Percentiles rank a stretch among this genome's conserved stretches.
phyloP scores from a whole-genome alignment of 2,888 invertebrate species.

The Charanyca ferruginea region DNA sequence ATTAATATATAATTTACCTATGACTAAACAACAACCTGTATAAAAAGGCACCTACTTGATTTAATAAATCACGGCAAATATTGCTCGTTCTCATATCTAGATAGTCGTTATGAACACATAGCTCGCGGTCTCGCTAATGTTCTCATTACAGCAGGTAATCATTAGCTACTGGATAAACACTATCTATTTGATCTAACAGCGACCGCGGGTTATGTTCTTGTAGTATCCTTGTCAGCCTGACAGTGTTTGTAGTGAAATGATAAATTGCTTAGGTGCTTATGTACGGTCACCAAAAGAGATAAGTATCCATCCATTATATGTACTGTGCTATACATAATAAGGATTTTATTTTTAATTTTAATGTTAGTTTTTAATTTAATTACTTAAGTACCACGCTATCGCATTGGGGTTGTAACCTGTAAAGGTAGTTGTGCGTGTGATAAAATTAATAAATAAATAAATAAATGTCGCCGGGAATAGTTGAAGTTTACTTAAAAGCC shows the following conservation, averaged over 20 bases:
- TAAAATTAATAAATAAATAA: too few species aligned
- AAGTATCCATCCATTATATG: too few species aligned
- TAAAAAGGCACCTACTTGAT: not conserved
- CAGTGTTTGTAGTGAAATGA: not conserved
- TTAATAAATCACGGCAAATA: slow-evolving; percentile 42
- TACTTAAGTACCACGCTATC: too few species aligned
- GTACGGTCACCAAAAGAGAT: too few species aligned
- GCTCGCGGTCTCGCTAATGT: slow-evolving; percentile 41
- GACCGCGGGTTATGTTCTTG: not conserved
- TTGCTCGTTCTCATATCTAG: slow-evolving; percentile 36
- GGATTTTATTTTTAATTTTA: too few species aligned
- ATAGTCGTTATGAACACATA: slow-evolving; percentile 40
- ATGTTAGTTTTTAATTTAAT: too few species aligned
- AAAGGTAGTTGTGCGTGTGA: too few species aligned
- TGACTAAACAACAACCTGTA: not conserved
- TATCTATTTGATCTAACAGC: slow-evolving; percentile 43
- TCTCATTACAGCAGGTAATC: slow-evolving; percentile 51
- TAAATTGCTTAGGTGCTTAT: slow-evolving; percentile 1
- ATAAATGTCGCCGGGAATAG: too few species aligned
- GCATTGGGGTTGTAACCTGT: too few species aligned
- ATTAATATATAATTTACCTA: too few species aligned
- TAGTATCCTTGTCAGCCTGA: slow-evolving; percentile 31
- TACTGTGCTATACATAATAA: too few species aligned
- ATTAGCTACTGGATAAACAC: slow-evolving; percentile 48
- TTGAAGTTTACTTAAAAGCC: too few species aligned